These are phyloP conservation scores for Sericinus montela DNA, from an alignment of 2,888 invertebrate species.

Conservation along the genomic window DNA sequence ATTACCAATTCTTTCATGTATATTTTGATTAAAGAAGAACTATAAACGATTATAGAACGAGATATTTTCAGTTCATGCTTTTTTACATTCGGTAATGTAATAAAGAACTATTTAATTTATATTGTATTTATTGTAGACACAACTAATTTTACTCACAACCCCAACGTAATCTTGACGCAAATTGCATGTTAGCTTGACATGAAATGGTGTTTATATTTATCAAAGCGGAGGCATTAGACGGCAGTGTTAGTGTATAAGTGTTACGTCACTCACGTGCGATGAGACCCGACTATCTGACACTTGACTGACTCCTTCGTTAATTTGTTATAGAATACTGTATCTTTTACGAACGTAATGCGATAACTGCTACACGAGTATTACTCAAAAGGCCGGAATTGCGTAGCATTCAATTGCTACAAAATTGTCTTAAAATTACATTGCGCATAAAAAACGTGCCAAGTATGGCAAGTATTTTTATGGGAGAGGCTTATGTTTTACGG, in stretches of 20 bases:
- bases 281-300: slow-evolving; percentile 53
- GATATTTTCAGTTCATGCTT: too few species aligned
- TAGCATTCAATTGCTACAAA: slow-evolving; percentile 35
- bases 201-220: slow-evolving; percentile 40
- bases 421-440: slow-evolving; percentile 54
- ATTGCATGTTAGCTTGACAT: slow-evolving; percentile 14
- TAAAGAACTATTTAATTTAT: too few species aligned
- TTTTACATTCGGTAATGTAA: too few species aligned
- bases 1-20: too few species aligned
- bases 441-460: slow-evolving; percentile 50
- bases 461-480: too few species aligned
- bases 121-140: slow-evolving; percentile 17
- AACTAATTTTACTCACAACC: slow-evolving; percentile 18
- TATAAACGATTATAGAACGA: too few species aligned
- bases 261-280: slow-evolving; percentile 46
- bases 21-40: too few species aligned
- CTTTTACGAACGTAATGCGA: slow-evolving; percentile 41
- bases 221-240: slow-evolving; percentile 26
- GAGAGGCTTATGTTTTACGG: too few species aligned
- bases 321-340: slow-evolving; percentile 58
- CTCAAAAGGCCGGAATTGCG: slow-evolving; percentile 35
- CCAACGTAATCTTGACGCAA: slow-evolving; percentile 18
- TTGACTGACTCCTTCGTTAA: slow-evolving; percentile 71
- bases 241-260: slow-evolving; percentile 35
- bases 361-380: slow-evolving; percentile 32